A percentile compares a stretch with the other conserved stretches of the same genome.
Conservation (phyloP, 1,140 invertebrate genomes). For the Forficula auricularia region DNA sequence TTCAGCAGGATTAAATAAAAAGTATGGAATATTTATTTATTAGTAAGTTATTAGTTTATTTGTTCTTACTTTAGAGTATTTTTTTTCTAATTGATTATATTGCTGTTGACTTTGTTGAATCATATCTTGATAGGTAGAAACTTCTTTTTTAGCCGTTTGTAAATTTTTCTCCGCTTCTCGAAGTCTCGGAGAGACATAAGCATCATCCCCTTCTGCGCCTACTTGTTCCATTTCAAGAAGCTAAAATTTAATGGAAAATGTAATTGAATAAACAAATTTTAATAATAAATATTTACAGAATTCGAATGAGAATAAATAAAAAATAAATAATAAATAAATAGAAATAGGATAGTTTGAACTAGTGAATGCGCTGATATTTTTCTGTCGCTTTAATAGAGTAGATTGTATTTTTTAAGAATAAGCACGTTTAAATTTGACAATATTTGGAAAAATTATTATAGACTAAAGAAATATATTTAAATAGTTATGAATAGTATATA, state of each 20-base stretch:
- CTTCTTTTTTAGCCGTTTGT: conserved; percentile 45
- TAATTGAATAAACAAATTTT: no score
- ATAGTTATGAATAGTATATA: no score
- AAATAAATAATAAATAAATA: conserved; percentile 16
- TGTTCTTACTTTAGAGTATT: background rate
- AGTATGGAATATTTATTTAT: no score
- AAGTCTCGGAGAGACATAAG: conserved; percentile 51
- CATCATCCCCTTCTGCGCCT: conserved; percentile 45
- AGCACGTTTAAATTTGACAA: background rate
- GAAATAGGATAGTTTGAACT: conserved; percentile 5
- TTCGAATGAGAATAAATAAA: conserved; percentile 16
- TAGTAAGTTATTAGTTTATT: no score
- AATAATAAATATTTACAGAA: no score
- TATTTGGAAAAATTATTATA: no score
- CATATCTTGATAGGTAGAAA: conserved; percentile 54
- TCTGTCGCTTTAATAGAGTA: background rate
- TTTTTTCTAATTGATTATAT: conserved; percentile 10
- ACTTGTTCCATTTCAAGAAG: conserved; percentile 63
- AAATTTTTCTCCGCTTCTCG: conserved; percentile 51
- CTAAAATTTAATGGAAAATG: conserved; percentile 26
- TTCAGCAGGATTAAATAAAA: no score
- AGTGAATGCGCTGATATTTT: conserved; percentile 12
- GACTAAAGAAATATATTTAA: no score
- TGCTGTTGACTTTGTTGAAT: conserved; percentile 42
- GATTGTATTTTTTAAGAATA: background rate